Evolutionary conservation across 2,797 vertebrate genomes (phyloP).

Genomic region (Dromococcyx pavoninus): DNA sequence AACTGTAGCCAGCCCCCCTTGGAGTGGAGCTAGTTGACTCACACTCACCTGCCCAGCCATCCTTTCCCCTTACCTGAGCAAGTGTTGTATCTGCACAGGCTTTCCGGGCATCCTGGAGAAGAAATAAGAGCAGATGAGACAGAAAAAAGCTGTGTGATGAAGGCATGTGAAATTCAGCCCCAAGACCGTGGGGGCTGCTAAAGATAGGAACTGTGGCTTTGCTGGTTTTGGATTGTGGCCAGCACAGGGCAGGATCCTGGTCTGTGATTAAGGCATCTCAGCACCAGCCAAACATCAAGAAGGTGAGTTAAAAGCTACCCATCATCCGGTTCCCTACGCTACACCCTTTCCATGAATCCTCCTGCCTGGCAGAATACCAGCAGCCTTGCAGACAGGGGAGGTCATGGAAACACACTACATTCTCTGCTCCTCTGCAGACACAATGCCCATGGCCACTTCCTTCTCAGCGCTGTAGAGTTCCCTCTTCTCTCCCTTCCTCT

Average conservation of each 20-base stretch:
- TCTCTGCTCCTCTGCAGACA: not conserved
- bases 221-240: not conserved
- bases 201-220: not conserved
- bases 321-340: not conserved
- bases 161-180: not conserved
- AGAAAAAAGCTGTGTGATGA: rapidly evolving
- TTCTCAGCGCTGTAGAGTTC: not conserved
- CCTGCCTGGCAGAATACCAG: not conserved
- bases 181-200: not conserved
- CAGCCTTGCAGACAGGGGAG: not conserved
- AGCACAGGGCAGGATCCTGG: not conserved
- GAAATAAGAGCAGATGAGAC: not conserved
- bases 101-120: conserved; percentile 89
- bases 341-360: not conserved
- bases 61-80: conserved; percentile 79
- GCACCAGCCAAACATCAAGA: not conserved
- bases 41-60: not conserved
- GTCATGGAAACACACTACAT: not conserved
- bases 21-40: not conserved
- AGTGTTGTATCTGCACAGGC: conserved; percentile 87
- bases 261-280: not conserved
- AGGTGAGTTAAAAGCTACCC: not conserved
- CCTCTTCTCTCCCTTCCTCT: not conserved
- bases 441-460: not conserved
- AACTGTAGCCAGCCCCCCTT: not conserved